These are phyloP conservation scores for Mythimna loreyi DNA, from an alignment of 2,888 invertebrate species.

Conservation along the genomic window DNA sequence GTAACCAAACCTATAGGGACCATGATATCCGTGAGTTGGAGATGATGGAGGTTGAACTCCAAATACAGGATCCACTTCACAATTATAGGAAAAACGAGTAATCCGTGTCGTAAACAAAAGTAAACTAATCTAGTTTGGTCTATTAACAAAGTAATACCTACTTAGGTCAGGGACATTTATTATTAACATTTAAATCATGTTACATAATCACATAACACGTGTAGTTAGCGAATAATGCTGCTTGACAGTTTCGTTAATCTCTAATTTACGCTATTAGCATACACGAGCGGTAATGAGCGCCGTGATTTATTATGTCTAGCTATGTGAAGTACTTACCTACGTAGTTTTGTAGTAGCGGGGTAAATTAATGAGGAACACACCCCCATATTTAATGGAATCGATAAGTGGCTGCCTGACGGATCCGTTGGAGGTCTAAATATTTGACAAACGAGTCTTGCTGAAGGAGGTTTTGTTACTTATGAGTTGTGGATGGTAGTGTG, in stretches of 20 bases:
- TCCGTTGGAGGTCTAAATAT: background rate
- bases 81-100: background rate
- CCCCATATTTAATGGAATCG: constrained; percentile 3
- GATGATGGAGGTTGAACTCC: background rate
- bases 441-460: background rate
- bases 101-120: background rate
- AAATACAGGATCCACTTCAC: background rate
- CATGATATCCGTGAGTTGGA: background rate
- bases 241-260: constrained; percentile 37
- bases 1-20: background rate
- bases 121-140: background rate
- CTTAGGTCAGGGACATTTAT: background rate
- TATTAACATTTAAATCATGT: background rate
- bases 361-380: constrained; percentile 32
- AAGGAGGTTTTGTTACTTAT: background rate
- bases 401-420: background rate
- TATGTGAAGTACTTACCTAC: background rate
- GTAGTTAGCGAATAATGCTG: constrained; percentile 34
- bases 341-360: constrained; percentile 10
- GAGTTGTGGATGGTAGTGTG: too few relatives aligned
- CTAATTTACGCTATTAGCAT: constrained; percentile 47
- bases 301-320: constrained; percentile 50
- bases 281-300: constrained; percentile 32
- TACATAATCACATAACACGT: constrained; percentile 29
- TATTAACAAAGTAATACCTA: background rate